Base-by-base conservation (phyloP, 2,113 vertebrate species). In the Syngnathus scovelli region DNA sequence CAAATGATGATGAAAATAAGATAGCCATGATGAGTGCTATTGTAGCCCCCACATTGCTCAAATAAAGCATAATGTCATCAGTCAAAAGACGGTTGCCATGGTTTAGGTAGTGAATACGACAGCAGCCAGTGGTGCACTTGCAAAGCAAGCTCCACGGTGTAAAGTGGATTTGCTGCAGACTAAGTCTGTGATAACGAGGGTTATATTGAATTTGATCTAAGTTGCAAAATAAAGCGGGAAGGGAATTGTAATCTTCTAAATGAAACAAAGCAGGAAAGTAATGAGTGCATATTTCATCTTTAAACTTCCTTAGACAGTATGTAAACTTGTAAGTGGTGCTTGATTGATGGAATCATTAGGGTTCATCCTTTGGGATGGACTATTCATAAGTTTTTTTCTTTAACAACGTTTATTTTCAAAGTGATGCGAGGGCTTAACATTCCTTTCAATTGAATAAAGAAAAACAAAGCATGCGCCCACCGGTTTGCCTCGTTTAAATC, bases 401-500 rank as follows among this genome's bases (percentile, higher is more conserved):
- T 54, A 13, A 54, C 3, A 21, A 12, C 21, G 13, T 55, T 27
- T 55, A 27, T 55, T 55, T 55, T 6, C 21, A 23, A 54, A 54
- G 21, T 6, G 11, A 6, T 21, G 10, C 51, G 1, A 11, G 51
- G 48, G 11, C 48, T 49, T n/a, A 5, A 11, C 21, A 12, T n/a
- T 54, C 16, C 16, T 21, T 8, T 54, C 7, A 8, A 49, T 7
- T 49, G 48, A 49, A 49, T 49, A 19, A 4, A 6, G 13, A 49
- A 49, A 49, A 49, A 49, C 51, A 54, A 23, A 23, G 21, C 10
- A 13, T n/a, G 21, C 4, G 7, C 36, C 58, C 43, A 58, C 7
- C 41, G 59, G 15, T 23, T 58, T 38, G 33, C 23, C 1, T 66
- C 49, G 44, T 67, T 78, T 44, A 63, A 64, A 77, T 59, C 61